phyloP scores from a whole-genome alignment of 2,113 vertebrate genomes.

The Trachemys scripta region DNA sequence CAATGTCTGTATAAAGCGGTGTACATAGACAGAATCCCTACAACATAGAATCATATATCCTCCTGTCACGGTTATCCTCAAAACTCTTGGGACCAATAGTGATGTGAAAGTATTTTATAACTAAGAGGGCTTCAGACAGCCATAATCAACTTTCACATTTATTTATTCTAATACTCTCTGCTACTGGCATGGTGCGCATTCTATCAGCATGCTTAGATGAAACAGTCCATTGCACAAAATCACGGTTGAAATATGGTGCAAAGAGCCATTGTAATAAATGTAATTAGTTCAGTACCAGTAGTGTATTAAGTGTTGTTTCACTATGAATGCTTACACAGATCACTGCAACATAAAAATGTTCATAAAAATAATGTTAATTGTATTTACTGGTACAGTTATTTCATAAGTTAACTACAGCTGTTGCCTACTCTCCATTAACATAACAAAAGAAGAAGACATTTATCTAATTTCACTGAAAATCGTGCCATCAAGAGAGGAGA shows the following conservation, averaged over 20 bases:
- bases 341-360: conserved; percentile 67
- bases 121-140: conserved; percentile 64
- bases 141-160: conserved; percentile 65
- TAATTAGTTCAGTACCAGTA: conserved; percentile 47
- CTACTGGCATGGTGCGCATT: conserved; percentile 6
- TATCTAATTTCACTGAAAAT: conserved; percentile 28
- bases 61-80: conserved; percentile 24
- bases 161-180: conserved; percentile 65
- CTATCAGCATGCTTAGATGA: conserved; percentile 14
- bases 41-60: neutral
- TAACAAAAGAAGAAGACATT: neutral
- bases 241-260: conserved; percentile 34
- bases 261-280: conserved; percentile 55
- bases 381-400: conserved; percentile 68
- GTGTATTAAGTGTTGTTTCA: conserved; percentile 44
- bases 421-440: conserved; percentile 34
- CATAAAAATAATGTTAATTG: conserved; percentile 68
- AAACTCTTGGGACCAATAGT: conserved; percentile 45
- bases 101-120: conserved; percentile 43
- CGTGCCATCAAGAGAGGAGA: neutral
- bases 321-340: conserved; percentile 62
- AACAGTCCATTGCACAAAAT: conserved; percentile 36
- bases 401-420: conserved; percentile 55
- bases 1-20: conserved; percentile 7
- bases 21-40: neutral